Conservation (phyloP, 2,888 invertebrate genomes). For the Napeogenes sylphis region DNA sequence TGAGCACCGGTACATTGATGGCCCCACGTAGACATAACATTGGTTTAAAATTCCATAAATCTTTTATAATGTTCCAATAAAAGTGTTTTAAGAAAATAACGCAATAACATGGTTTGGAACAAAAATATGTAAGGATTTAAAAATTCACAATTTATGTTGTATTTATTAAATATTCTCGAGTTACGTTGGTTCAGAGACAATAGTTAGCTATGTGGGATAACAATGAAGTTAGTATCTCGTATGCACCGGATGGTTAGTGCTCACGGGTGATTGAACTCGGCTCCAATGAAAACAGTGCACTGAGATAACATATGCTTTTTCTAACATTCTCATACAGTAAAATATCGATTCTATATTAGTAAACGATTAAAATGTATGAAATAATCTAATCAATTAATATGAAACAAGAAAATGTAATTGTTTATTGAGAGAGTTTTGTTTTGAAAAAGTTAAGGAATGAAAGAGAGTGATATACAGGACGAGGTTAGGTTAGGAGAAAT, state of each 20-base stretch:
- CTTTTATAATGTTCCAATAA: not conserved
- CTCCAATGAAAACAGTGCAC: constrained; percentile 49
- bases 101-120: too few species aligned
- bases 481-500: too few species aligned
- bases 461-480: too few species aligned
- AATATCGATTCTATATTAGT: too few species aligned
- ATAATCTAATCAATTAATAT: too few species aligned
- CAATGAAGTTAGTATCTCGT: constrained; percentile 58
- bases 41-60: constrained; percentile 3
- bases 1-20: not conserved
- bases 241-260: constrained; percentile 44
- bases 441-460: too few species aligned
- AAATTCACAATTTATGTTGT: too few species aligned
- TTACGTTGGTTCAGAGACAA: constrained; percentile 2
- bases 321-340: too few species aligned
- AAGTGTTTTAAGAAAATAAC: not conserved
- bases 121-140: too few species aligned
- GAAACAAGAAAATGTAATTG: too few species aligned
- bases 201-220: constrained; percentile 34
- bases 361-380: too few species aligned
- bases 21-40: not conserved
- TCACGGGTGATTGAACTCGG: constrained; percentile 58
- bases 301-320: constrained; percentile 17
- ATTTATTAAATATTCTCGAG: not conserved
- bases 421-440: too few species aligned